These are phyloP conservation scores for Mellilla xanthometata DNA, from an alignment of 2,888 invertebrate genomes.

Conservation along the genomic window DNA sequence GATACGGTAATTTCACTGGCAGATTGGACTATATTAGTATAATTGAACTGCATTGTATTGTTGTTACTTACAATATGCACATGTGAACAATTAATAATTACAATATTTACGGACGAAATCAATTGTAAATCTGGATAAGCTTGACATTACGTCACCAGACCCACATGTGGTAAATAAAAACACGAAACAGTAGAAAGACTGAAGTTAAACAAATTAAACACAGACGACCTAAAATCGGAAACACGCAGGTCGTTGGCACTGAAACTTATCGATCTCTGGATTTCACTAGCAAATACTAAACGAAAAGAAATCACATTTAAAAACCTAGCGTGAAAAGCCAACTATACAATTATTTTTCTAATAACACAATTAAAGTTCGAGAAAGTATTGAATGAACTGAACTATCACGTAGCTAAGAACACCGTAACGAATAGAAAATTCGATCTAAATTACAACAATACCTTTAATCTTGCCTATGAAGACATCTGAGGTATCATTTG, in stretches of 20 bases:
- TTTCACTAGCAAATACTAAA: neutral
- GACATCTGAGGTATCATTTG: conserved; percentile 10
- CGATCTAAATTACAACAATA: conserved; percentile 21
- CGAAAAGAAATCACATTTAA: conserved; percentile 1
- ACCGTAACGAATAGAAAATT: conserved; percentile 21
- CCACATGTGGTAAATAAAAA: no score
- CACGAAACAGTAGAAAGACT: no score
- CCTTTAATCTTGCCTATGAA: conserved; percentile 4
- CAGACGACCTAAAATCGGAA: conserved; percentile 9
- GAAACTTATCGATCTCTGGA: conserved; percentile 9
- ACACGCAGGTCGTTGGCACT: conserved; percentile 6
- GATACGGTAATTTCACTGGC: neutral
- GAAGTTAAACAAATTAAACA: neutral
- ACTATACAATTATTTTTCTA: conserved; percentile 8
- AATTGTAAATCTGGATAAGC: no score
- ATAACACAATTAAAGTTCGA: conserved; percentile 14
- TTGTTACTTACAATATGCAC: no score
- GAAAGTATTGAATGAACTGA: conserved; percentile 22
- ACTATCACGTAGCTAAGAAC: conserved; percentile 24
- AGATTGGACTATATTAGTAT: no score
- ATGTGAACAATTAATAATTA: no score
- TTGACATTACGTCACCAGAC: no score
- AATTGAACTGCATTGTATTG: neutral
- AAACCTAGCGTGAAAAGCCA: neutral
- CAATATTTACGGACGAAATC: no score